Conservation (phyloP, 2,113 vertebrate genomes). For the Pteruthius melanotis region DNA sequence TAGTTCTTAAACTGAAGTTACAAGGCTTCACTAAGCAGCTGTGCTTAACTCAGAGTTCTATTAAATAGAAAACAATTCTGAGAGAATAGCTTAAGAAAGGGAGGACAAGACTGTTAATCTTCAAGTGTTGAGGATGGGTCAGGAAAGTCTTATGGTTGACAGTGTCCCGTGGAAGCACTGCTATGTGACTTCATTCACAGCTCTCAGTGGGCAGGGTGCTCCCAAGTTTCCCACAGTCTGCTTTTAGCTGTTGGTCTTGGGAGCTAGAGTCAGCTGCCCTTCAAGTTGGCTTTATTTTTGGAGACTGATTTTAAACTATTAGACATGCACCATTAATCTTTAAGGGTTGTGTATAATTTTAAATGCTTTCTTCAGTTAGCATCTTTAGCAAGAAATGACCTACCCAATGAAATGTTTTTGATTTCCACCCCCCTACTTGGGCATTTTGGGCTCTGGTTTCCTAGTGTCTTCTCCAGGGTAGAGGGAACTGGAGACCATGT, state of each 20-base stretch:
- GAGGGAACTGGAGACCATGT: constrained; percentile 78
- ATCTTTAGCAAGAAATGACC: not conserved
- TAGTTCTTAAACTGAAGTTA: constrained; percentile 3
- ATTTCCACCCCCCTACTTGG: constrained; percentile 48
- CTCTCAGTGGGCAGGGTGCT: not conserved
- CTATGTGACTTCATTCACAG: not conserved
- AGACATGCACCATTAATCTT: constrained; percentile 26
- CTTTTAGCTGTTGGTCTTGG: not conserved
- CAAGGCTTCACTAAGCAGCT: constrained; percentile 19
- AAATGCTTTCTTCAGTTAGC: constrained; percentile 14
- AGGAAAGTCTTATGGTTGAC: not conserved
- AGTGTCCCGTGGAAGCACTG: not conserved
- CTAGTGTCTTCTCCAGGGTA: constrained; percentile 71
- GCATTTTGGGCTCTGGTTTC: constrained; percentile 73
- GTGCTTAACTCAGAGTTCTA: not conserved
- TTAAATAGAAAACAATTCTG: not conserved
- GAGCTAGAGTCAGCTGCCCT: not conserved
- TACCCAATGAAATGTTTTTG: constrained; percentile 39
- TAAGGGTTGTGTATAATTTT: not conserved
- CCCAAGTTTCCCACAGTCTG: not conserved
- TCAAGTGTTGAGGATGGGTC: not conserved
- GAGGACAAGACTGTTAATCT: not conserved
- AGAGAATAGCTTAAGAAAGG: not conserved
- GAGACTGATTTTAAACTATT: constrained; percentile 14
- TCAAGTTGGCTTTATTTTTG: not conserved